Percentiles rank a stretch among this genome's conserved stretches.
Conservation (phyloP, 2,888 invertebrate species). For the Cephus spinipes region DNA sequence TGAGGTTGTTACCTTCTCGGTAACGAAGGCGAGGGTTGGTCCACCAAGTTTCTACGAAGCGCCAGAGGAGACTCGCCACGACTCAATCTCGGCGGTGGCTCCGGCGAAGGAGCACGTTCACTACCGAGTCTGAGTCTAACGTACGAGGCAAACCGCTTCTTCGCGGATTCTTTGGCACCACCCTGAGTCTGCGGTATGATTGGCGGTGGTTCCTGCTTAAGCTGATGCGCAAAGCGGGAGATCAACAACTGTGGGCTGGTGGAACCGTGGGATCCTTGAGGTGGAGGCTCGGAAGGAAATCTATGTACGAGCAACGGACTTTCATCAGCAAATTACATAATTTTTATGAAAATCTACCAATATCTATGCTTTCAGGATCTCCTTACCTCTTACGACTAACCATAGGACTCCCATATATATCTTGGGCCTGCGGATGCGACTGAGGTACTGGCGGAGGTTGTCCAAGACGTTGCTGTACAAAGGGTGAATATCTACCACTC, state of each 20-base stretch:
- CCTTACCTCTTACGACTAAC: slow-evolving; percentile 61
- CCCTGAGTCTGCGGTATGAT: slow-evolving; percentile 45
- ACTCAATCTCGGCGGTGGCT: slow-evolving; percentile 63
- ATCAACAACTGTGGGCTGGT: slow-evolving; percentile 60
- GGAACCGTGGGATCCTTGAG: slow-evolving; percentile 56
- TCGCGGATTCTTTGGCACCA: slow-evolving; percentile 65
- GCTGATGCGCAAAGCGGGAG: slow-evolving; percentile 62
- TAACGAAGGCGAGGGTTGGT: slow-evolving; percentile 66
- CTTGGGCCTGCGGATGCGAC: slow-evolving; percentile 54
- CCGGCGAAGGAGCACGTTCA: slow-evolving; percentile 65
- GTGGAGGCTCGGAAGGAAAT: slow-evolving; percentile 60
- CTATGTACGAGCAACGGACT: slow-evolving; percentile 29
- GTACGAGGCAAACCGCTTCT: slow-evolving; percentile 86
- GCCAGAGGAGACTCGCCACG: slow-evolving; percentile 69
- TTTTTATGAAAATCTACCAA: too few relatives aligned
- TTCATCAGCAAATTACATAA: too few relatives aligned
- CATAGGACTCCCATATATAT: slow-evolving; percentile 63
- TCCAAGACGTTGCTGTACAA: slow-evolving; percentile 55
- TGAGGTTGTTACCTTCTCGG: slow-evolving; percentile 55
- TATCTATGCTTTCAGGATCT: background rate
- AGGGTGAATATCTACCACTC: slow-evolving; percentile 55
- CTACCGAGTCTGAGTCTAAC: slow-evolving; percentile 81
- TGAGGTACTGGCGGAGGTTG: slow-evolving; percentile 54
- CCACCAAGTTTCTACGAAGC: slow-evolving; percentile 72
- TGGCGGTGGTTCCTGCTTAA: slow-evolving; percentile 57